These are phyloP conservation scores for Aphelenchoides fujianensis DNA, from an alignment of 1,140 invertebrate species.

Conservation along the genomic window DNA sequence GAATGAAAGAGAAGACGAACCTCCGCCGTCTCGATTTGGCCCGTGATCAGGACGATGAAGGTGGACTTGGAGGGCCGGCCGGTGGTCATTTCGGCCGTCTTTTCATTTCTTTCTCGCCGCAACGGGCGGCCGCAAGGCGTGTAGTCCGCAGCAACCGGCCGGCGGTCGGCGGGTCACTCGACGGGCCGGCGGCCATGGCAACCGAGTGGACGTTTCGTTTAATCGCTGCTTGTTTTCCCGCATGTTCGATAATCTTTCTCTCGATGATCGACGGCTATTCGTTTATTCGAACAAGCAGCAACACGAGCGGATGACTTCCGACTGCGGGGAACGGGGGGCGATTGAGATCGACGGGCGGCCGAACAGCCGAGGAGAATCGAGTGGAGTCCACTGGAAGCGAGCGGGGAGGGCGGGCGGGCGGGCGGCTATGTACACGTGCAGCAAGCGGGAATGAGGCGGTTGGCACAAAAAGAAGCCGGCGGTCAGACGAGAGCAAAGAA, in stretches of 20 bases:
- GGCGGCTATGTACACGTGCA: conserved; percentile 19
- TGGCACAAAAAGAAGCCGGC: conserved; percentile 14
- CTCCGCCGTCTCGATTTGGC: conserved; percentile 46
- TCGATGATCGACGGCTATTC: too few relatives aligned
- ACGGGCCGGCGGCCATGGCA: neutral
- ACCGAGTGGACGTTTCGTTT: neutral
- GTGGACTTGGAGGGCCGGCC: conserved; percentile 14
- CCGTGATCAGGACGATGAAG: conserved; percentile 38
- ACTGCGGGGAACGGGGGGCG: neutral
- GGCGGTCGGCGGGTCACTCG: too few relatives aligned
- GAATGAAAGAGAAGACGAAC: conserved; percentile 28
- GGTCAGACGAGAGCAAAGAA: conserved; percentile 37
- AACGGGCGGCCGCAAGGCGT: neutral
- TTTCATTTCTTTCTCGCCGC: neutral
- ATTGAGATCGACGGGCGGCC: neutral
- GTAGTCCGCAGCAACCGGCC: conserved; percentile 4
- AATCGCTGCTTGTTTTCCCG: neutral
- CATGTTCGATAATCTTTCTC: neutral
- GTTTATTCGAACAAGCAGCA: neutral
- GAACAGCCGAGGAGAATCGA: neutral
- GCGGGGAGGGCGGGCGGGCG: neutral
- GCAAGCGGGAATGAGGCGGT: neutral
- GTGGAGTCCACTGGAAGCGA: conserved; percentile 9
- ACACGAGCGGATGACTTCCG: too few relatives aligned
- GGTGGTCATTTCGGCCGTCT: neutral